phyloP scores from a whole-genome alignment of 2,888 invertebrate species.

The Archips xylosteana region DNA sequence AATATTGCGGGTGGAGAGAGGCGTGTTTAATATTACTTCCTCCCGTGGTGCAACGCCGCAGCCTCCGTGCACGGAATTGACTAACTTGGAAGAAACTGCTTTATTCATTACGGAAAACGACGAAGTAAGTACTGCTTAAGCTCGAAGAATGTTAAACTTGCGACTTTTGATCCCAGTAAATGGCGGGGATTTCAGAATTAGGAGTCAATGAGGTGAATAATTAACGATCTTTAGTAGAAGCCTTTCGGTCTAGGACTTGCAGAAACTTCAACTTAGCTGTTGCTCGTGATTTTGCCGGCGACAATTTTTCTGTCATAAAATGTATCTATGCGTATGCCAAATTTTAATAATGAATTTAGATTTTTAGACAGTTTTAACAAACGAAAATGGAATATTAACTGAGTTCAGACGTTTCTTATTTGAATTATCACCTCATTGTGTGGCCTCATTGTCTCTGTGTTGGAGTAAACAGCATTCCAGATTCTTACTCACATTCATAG shows the following conservation, averaged over 20 bases:
- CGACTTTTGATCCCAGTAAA: constrained; percentile 35
- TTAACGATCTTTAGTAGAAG: constrained; percentile 23
- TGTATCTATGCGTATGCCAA: too few species aligned
- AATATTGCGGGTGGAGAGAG: constrained; percentile 46
- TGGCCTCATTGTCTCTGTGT: background rate
- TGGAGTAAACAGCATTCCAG: background rate
- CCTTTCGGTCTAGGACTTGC: constrained; percentile 7
- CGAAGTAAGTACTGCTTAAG: constrained; percentile 34
- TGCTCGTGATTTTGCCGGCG: too few species aligned
- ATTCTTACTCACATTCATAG: constrained; percentile 6
- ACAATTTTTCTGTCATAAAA: too few species aligned
- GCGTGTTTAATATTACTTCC: constrained; percentile 47
- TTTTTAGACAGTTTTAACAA: background rate
- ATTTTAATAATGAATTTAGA: background rate
- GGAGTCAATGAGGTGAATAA: constrained; percentile 39
- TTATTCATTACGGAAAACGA: constrained; percentile 41
- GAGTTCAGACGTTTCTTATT: background rate
- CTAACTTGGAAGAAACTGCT: constrained; percentile 42
- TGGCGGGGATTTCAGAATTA: constrained; percentile 23
- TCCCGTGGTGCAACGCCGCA: constrained; percentile 41
- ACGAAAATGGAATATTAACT: background rate
- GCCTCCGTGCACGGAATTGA: constrained; percentile 40
- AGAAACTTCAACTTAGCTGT: background rate
- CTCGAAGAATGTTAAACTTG: constrained; percentile 38
- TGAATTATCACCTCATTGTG: background rate